Base-by-base conservation (phyloP, 2,113 vertebrate genomes). In the Mobula birostris region DNA sequence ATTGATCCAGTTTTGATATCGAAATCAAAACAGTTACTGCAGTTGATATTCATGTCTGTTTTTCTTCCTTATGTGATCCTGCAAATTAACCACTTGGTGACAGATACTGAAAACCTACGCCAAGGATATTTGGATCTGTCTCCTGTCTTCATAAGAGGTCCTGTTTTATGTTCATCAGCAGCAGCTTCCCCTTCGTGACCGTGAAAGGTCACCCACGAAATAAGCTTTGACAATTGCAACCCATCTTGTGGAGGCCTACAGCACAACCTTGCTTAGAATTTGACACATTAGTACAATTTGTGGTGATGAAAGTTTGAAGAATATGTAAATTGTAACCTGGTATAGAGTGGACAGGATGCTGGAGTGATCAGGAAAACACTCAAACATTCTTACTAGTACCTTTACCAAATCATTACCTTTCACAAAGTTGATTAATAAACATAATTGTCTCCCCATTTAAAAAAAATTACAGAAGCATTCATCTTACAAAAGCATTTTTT, bases 201-300 rank as follows among this genome's bases (percentile, higher is more conserved):
- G 63, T 32, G 32, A 91, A 91, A 91, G 88, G 66, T 91, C 63
- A 91, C 17, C 61, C 66, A 32, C 32, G 88, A 36, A 66, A 91
- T 91, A n/a, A 29, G 29, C 58, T 91, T 68, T 91, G 88, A 21
- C 61, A 91, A 68, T 63, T 32, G 29, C 88, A 68, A 91, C 88
- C 63, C 12, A 36, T 68, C 29, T n/a, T 66, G 88, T 66, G 17
- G 1, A 68, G n/a, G 1, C 66, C 29, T 66, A 19, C 88, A 68
- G 88, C 32, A 36, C 29, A 36, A 21, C 68, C 17, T 63, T 68
- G 61, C 19, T 19, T 68, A 32, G 66, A 91, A 91, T 90, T n/a
- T 68, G 63, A 68, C 14, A 68, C 63, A n/a, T 90, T 66, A 29
- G 61, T 29, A n/a, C 56, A n/a, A 15, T 66, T 8, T 68, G 29